Base-by-base conservation (phyloP, 92 coral and sea anemone genomes). In the Siderastrea siderea region DNA sequence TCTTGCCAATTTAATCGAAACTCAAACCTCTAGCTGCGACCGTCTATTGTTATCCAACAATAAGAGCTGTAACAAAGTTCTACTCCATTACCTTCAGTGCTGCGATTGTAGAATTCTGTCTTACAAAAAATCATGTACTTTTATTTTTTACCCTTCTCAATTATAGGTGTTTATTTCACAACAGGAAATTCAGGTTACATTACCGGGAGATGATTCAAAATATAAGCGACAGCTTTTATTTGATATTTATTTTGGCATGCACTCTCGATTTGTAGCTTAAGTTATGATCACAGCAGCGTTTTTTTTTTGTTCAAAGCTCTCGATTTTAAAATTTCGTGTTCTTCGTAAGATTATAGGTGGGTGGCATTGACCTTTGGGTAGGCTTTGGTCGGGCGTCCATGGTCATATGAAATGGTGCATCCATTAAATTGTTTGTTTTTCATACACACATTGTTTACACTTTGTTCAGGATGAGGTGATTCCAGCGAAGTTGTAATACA, bases 281-380 rank as follows among this genome's bases (percentile, higher is more conserved):
- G 57, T 53, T 53, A 53, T 2, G 57, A 53, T 53, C 10, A 53
- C 10, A 53, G 57, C 57, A 53, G 6, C 61, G 61, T 57, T 57
- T 57, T 0, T 57, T 7, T 57, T 19, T 19, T 10, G 5, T 63
- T 19, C 38, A 63, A 63, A 63, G 26, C 68, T 2, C 15, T 63
- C 7, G 4, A 5, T 13, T 17, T 71, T 49, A 5, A 71, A 71
- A 47, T 71, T 74, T 19, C 14, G 14, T 9, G 8, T 75, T 75
- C 15, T 10, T n/a, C 11, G 7, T n/a, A n/a, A 45, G 9, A 43
- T 43, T 75, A 53, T 19, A 13, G 66, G 67, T 4, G 4, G 73
- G 73, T 77, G 80, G 80, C 53, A 43, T 44, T 61, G 81, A 77
- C 66, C 81, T 61, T 77, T 14, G 26, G 46, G 60, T 60, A 46